Base-by-base conservation (phyloP, 2,888 invertebrate species). In the Griposia aprilina region DNA sequence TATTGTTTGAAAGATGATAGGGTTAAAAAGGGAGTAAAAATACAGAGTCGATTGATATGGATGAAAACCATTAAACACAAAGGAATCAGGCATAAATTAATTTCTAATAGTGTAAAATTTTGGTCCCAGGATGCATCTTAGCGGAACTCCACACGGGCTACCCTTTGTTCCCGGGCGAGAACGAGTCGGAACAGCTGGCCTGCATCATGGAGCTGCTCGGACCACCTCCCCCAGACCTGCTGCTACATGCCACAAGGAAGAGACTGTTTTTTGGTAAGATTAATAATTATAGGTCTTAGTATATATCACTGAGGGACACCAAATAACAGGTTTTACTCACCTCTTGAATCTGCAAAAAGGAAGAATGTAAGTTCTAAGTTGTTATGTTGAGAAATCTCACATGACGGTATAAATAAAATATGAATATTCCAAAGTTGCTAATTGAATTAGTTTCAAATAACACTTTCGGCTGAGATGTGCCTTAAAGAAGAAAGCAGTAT, bases 201-300 rank as follows among this genome's bases (percentile, higher is more conserved):
- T 99, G 99, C 96, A 98, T 99, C 91, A 99, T 99, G 99, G 99
- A 99, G 97, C 98, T 99, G 76, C 97, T 99, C 84, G 99, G 99
- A 41, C 97, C 98, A 86, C 99, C 99, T 5, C 99, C 99, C 3
- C 98, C 98, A 78, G 98, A 98, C 91, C 97, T 99, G 84, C 98
- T 99, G 84, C 97, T 98, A 84, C 98, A 98, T 86, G 99, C 99
- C 57, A 98, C 99, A 0, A 97, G 99, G 92, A 98, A 98, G 93
- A 97, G 98, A 88, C 97, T 99, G 86, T 99, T 99, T 97, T 99
- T 99, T 92, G 99, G 98, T 98, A 90, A 97, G 17, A 36, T 45
- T 48, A 10, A 63, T 30, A 36, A 3, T 2, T 36, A 23, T 52
- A 70, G n/a, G n/a, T 26, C 15, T 20, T 41, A 30, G 20, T 36